phyloP scores from a whole-genome alignment of 2,888 invertebrate species.

The Xestia xanthographa region DNA sequence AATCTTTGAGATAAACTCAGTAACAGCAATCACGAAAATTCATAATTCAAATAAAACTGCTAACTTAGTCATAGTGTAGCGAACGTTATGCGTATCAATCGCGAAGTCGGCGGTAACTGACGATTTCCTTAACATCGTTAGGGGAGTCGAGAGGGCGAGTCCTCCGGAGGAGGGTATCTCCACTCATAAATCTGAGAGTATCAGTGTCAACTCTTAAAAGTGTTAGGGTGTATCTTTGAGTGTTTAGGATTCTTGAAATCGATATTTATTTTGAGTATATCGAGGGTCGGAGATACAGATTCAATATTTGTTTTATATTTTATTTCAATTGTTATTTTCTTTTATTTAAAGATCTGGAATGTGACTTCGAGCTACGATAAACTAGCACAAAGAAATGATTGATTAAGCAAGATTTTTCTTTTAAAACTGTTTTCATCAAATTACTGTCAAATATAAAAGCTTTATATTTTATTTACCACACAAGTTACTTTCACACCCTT shows the following conservation, averaged over 20 bases:
- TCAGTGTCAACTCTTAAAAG: constrained; percentile 66
- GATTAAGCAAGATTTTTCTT: not conserved
- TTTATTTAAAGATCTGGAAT: not conserved
- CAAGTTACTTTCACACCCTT: constrained; percentile 2
- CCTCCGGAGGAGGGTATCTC: constrained; percentile 43
- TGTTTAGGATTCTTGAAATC: constrained; percentile 50
- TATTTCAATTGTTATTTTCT: not conserved
- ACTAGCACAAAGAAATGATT: not conserved
- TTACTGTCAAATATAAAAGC: not conserved
- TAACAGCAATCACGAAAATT: constrained; percentile 40
- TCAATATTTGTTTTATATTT: not conserved
- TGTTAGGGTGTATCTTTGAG: constrained; percentile 60
- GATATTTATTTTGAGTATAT: constrained; percentile 45
- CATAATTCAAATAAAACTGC: constrained; percentile 62
- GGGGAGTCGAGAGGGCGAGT: constrained; percentile 53
- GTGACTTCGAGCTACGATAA: not conserved
- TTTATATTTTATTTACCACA: constrained; percentile 3
- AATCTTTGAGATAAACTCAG: constrained; percentile 34
- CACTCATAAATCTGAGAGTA: constrained; percentile 64
- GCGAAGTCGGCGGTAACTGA: constrained; percentile 68
- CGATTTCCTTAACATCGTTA: constrained; percentile 76
- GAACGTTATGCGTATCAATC: constrained; percentile 71
- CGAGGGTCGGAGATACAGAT: not conserved
- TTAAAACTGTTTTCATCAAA: not conserved
- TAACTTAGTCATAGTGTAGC: constrained; percentile 60